Evolutionary conservation across 2,113 vertebrate genomes (phyloP).

Genomic region (Neolamprologus caudopunctatus): DNA sequence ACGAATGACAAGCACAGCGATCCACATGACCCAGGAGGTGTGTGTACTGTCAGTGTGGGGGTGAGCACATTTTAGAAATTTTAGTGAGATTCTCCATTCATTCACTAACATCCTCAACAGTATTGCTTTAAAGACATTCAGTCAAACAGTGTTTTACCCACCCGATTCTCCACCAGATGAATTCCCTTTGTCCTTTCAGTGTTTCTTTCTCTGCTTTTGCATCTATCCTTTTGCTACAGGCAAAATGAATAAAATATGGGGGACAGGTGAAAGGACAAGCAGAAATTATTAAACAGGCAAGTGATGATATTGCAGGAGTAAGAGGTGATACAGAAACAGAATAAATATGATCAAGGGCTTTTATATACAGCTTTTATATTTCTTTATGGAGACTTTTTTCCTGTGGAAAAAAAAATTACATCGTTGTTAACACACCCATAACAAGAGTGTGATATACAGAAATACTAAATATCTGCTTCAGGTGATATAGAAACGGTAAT

Average conservation of each 20-base stretch:
- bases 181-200: slow-evolving; percentile 6
- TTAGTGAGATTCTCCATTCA: neutral
- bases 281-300: slow-evolving; percentile 9
- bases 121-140: neutral
- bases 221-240: neutral
- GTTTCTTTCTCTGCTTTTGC: neutral
- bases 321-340: neutral
- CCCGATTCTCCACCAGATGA: neutral
- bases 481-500: neutral
- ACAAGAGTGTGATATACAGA: neutral
- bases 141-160: neutral
- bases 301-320: neutral
- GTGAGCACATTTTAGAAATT: neutral
- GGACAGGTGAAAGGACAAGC: neutral
- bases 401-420: neutral
- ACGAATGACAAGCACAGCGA: slow-evolving; percentile 15
- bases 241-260: slow-evolving; percentile 33
- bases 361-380: neutral
- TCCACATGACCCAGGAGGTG: neutral
- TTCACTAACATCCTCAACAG: neutral
- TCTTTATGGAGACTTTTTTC: neutral
- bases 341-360: neutral
- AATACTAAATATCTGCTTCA: neutral
- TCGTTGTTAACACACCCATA: neutral
- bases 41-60: neutral